Evolutionary conservation across 35 echinoderm and acorn worm species (phyloP).

Genomic region (Diadema setosum): DNA sequence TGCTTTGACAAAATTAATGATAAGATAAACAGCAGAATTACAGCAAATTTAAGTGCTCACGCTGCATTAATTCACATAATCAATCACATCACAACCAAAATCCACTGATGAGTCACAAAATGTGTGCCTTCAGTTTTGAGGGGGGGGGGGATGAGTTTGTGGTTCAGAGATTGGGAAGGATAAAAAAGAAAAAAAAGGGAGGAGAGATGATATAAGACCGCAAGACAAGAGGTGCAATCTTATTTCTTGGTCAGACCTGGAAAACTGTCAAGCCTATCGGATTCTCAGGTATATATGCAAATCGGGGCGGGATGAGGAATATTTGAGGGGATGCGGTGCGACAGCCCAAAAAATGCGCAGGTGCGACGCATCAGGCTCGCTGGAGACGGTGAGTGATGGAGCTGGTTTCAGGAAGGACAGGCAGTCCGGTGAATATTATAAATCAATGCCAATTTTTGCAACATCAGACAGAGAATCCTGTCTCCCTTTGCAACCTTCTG

Average conservation of each 20-base stretch:
- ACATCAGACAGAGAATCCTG: no score
- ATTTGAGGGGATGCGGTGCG: neutral
- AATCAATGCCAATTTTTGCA: conserved; percentile 36
- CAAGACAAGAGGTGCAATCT: neutral
- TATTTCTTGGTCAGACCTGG: neutral
- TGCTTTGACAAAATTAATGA: conserved; percentile 14
- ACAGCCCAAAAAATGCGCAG: neutral
- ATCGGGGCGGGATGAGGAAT: neutral
- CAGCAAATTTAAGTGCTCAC: neutral
- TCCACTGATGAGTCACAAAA: no score
- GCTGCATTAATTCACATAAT: neutral
- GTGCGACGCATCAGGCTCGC: neutral
- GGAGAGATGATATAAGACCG: no score
- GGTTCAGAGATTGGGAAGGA: no score
- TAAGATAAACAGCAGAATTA: conserved; percentile 16
- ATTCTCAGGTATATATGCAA: conserved; percentile 20
- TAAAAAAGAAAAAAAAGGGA: no score
- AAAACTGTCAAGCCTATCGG: neutral
- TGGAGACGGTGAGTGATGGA: neutral
- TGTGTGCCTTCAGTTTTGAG: no score
- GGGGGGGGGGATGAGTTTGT: no score
- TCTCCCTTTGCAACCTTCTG: no score
- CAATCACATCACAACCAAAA: neutral
- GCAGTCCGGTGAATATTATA: neutral
- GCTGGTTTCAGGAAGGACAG: neutral